phyloP scores from a whole-genome alignment of 2,888 invertebrate species.

The Drosophila algonquin region DNA sequence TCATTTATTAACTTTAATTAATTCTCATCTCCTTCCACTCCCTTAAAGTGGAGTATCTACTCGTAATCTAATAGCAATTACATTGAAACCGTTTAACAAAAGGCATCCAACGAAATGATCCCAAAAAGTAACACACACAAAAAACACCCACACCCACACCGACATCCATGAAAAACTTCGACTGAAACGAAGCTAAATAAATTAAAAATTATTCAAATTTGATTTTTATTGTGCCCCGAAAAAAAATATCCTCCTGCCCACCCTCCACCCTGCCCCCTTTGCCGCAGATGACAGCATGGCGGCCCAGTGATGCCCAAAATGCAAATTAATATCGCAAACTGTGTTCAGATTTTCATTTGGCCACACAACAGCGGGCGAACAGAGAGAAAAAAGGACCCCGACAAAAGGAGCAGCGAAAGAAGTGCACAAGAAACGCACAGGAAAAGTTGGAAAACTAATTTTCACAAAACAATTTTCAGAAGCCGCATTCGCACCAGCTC shows the following conservation, averaged over 20 bases:
- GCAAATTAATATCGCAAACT: constrained; percentile 76
- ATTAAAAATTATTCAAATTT: constrained; percentile 78
- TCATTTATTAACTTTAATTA: background rate
- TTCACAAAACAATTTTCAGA: constrained; percentile 76
- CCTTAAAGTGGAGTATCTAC: background rate
- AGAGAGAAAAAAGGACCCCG: background rate
- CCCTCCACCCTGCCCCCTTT: constrained; percentile 9
- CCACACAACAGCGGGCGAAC: constrained; percentile 18
- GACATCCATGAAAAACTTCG: constrained; percentile 5
- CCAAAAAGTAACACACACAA: constrained; percentile 24
- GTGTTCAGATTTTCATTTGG: constrained; percentile 59
- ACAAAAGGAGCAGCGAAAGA: constrained; percentile 15
- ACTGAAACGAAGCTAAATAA: constrained; percentile 60
- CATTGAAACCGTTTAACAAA: constrained; percentile 40
- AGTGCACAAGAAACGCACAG: constrained; percentile 41
- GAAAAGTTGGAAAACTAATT: constrained; percentile 77
- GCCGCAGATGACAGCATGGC: constrained; percentile 45
- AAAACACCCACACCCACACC: constrained; percentile 1
- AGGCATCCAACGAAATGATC: constrained; percentile 24
- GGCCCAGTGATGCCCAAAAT: constrained; percentile 51
- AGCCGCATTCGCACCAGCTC: constrained; percentile 48
- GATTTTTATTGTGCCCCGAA: constrained; percentile 65
- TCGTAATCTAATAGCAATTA: constrained; percentile 61
- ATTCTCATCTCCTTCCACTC: background rate
- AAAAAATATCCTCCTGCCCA: background rate